A percentile compares a stretch with the other conserved stretches of the same genome.
These are phyloP conservation scores for Pseudomyrmex gracilis DNA, from an alignment of 1,140 invertebrate species.

Conservation along the genomic window DNA sequence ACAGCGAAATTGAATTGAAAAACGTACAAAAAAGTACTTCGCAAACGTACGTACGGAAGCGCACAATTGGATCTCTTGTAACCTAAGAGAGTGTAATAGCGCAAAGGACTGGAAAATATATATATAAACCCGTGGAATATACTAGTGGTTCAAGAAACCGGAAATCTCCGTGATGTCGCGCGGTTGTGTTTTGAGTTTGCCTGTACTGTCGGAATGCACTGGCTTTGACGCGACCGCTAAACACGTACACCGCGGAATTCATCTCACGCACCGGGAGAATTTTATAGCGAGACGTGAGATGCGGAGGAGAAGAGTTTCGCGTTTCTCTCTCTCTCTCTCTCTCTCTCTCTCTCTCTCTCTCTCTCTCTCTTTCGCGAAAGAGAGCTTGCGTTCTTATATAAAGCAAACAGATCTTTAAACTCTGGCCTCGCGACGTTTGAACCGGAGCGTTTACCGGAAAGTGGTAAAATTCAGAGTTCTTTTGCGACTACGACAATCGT, in stretches of 20 bases:
- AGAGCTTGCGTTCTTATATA: conserved; percentile 44
- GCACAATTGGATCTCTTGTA: not conserved
- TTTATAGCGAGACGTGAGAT: conserved; percentile 34
- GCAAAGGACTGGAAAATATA: not conserved
- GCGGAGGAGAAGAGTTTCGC: conserved; percentile 14
- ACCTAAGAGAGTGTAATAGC: conserved; percentile 8
- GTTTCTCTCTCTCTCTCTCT: conserved; percentile 33
- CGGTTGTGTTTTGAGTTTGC: conserved; percentile 29
- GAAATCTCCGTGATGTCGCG: conserved; percentile 3
- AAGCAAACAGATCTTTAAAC: conserved; percentile 56
- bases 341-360: conserved; percentile 18
- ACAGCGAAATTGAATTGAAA: not conserved
- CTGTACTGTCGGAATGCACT: conserved; percentile 43
- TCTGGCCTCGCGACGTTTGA: conserved; percentile 32
- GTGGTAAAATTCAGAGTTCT: conserved; percentile 13
- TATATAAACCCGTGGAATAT: not conserved
- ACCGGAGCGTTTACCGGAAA: conserved; percentile 33
- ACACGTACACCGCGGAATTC: conserved; percentile 54
- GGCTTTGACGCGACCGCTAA: conserved; percentile 51
- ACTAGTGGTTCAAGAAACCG: conserved; percentile 34
- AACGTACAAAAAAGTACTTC: not conserved
- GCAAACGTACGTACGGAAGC: not conserved
- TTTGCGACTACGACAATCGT: not conserved
- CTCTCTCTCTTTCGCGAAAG: conserved; percentile 5
- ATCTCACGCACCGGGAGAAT: conserved; percentile 41